These are phyloP conservation scores for Dinoponera quadriceps DNA, from an alignment of 1,140 invertebrate species.

Conservation along the genomic window DNA sequence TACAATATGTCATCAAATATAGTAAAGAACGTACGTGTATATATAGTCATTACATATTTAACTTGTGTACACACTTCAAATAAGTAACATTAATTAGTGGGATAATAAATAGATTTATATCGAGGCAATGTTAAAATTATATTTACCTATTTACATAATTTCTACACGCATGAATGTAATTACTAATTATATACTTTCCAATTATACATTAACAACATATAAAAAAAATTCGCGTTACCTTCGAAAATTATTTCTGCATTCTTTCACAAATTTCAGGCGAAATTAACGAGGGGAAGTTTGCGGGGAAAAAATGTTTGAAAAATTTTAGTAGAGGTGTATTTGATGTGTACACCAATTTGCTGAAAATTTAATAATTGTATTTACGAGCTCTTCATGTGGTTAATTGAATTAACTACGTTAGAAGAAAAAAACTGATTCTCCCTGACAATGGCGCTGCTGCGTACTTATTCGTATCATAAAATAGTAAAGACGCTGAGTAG, in stretches of 20 bases:
- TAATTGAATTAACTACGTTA: too few relatives aligned
- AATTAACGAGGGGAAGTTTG: not conserved
- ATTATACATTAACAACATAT: conserved; percentile 2
- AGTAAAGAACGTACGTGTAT: not conserved
- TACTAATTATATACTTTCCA: conserved; percentile 29
- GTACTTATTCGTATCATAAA: too few relatives aligned
- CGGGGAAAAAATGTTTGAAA: not conserved
- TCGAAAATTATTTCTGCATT: conserved; percentile 20
- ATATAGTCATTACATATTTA: conserved; percentile 15
- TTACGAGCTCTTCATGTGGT: too few relatives aligned
- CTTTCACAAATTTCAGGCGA: not conserved
- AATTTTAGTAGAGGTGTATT: not conserved
- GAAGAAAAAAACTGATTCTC: too few relatives aligned
- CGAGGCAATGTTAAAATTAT: conserved; percentile 2
- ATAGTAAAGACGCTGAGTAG: too few relatives aligned
- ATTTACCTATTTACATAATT: conserved; percentile 28
- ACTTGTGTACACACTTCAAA: not conserved
- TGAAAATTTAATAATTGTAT: not conserved
- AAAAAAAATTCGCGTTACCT: not conserved
- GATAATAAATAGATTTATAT: conserved; percentile 35
- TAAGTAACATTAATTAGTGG: not conserved
- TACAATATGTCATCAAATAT: not conserved
- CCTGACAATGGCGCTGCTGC: too few relatives aligned
- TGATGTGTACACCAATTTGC: too few relatives aligned
- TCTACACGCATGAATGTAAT: not conserved